These are phyloP conservation scores for Spondyliosoma cantharus DNA, from an alignment of 2,797 vertebrate species.

Conservation along the genomic window DNA sequence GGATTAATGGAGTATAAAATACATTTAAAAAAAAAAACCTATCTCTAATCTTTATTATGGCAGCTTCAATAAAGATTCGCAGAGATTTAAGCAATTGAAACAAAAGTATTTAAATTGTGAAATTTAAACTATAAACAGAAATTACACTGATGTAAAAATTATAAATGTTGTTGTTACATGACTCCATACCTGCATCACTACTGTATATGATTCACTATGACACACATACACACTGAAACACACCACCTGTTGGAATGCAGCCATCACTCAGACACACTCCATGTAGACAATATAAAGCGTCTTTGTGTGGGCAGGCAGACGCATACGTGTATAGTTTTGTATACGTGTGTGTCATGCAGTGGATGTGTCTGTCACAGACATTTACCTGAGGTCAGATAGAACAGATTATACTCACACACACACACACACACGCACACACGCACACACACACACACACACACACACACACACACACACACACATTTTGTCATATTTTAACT, in stretches of 20 bases:
- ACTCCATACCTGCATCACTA: conserved; percentile 47
- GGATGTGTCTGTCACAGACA: conserved; percentile 55
- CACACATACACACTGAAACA: conserved; percentile 42
- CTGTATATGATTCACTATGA: conserved; percentile 55
- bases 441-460: neutral
- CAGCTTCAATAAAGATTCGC: neutral
- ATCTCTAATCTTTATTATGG: neutral
- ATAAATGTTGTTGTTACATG: neutral
- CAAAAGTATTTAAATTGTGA: neutral
- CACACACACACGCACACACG: neutral
- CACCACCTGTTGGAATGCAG: conserved; percentile 48
- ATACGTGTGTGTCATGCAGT: conserved; percentile 51
- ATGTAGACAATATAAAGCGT: conserved; percentile 69
- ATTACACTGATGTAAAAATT: no score
- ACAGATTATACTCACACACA: conserved; percentile 16
- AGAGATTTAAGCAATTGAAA: neutral
- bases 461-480: neutral
- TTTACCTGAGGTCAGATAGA: conserved; percentile 62
- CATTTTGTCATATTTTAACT: conserved; percentile 24
- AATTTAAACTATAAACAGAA: neutral
- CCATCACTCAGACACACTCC: conserved; percentile 62
- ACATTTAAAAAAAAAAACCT: no score
- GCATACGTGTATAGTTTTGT: conserved; percentile 30
- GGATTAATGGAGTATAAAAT: no score
- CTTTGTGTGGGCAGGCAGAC: conserved; percentile 67